Evolutionary conservation across 1,140 invertebrate species (phyloP).

Genomic region (Hormaphis cornu): DNA sequence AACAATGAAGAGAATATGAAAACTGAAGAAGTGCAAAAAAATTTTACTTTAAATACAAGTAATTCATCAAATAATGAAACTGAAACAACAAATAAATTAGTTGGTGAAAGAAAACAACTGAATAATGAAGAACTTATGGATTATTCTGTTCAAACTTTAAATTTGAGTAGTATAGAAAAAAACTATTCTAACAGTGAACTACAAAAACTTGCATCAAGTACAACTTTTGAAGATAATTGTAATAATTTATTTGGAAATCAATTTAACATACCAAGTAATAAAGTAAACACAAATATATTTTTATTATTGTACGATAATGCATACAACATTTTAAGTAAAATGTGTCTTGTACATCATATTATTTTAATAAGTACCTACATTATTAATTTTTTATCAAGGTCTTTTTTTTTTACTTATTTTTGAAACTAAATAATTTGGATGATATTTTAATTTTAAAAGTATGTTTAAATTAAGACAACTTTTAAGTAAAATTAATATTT

Average conservation of each 20-base stretch:
- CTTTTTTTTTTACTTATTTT: not conserved
- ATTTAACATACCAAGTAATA: conserved; percentile 1
- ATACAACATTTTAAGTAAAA: too few relatives aligned
- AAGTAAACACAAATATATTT: too few relatives aligned
- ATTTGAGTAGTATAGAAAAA: not conserved
- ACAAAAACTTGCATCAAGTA: not conserved
- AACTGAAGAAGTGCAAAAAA: not conserved
- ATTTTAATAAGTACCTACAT: too few relatives aligned
- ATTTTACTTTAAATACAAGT: too few relatives aligned
- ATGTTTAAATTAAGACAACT: too few relatives aligned
- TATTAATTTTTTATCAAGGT: not conserved
- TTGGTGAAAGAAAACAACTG: not conserved
- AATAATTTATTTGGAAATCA: not conserved
- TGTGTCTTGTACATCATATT: too few relatives aligned
- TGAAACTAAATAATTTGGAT: not conserved
- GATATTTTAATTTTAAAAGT: not conserved
- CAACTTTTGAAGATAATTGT: not conserved
- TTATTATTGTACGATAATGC: too few relatives aligned
- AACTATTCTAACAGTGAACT: not conserved
- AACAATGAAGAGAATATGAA: not conserved
- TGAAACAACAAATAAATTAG: not conserved
- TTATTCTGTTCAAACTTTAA: not conserved
- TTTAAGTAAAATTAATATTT: too few relatives aligned
- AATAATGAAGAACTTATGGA: not conserved
- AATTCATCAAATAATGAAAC: not conserved